Evolutionary conservation across 2,113 vertebrate genomes (phyloP).

Genomic region (Trichomycterus rosablanca): DNA sequence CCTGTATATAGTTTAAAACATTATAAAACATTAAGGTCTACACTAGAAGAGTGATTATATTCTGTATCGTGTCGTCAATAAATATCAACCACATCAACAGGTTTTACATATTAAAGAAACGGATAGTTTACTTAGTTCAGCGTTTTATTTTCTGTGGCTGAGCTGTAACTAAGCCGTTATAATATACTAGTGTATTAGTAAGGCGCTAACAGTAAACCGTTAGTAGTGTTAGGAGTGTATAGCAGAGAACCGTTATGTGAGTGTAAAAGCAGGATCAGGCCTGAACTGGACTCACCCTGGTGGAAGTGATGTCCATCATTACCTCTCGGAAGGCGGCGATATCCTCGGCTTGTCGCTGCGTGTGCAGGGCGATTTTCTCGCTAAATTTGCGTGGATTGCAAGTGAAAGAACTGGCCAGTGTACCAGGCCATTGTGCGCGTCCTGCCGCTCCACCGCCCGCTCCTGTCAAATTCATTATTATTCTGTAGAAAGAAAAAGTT

Average conservation of each 20-base stretch:
- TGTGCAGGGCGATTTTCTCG: slow-evolving; percentile 79
- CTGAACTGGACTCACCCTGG: slow-evolving; percentile 68
- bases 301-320: slow-evolving; percentile 79
- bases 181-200: too few relatives aligned
- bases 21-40: too few relatives aligned
- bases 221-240: too few relatives aligned
- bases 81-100: background rate
- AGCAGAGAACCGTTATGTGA: background rate
- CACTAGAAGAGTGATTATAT: too few relatives aligned
- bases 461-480: slow-evolving; percentile 69
- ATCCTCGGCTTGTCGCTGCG: slow-evolving; percentile 78
- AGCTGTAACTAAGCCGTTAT: background rate
- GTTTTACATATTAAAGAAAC: background rate
- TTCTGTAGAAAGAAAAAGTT: slow-evolving; percentile 7
- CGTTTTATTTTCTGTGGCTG: too few relatives aligned
- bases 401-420: slow-evolving; percentile 50
- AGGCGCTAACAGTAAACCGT: too few relatives aligned
- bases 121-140: too few relatives aligned
- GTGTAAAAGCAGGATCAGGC: slow-evolving; percentile 2
- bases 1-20: too few relatives aligned
- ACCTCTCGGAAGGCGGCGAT: slow-evolving; percentile 82
- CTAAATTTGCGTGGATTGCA: slow-evolving; percentile 79
- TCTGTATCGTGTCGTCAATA: too few relatives aligned
- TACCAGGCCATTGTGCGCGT: slow-evolving; percentile 53
- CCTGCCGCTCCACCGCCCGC: slow-evolving; percentile 62